These are phyloP conservation scores for Chrysomela aeneicollis DNA, from an alignment of 2,888 invertebrate species.

Conservation along the genomic window DNA sequence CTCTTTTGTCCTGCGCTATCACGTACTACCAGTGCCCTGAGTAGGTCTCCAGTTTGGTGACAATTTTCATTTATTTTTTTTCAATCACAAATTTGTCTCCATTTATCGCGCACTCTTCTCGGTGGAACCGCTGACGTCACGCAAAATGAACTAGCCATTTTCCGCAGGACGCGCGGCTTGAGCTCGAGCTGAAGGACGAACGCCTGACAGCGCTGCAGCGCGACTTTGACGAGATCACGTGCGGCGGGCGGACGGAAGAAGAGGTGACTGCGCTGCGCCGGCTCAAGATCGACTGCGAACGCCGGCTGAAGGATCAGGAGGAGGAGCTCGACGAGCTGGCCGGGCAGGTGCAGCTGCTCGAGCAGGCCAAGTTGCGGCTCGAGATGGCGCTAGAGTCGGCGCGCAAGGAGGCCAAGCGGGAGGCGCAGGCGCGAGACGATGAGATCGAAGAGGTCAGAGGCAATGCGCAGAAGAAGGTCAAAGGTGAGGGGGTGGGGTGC, in stretches of 20 bases:
- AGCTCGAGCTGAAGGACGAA: constrained; percentile 89
- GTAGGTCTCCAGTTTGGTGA: too few species aligned
- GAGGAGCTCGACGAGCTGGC: constrained; percentile 96
- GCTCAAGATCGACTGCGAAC: constrained; percentile 86
- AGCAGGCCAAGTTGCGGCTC: constrained; percentile 90
- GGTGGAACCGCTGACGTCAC: too few species aligned
- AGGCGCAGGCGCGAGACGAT: constrained; percentile 89
- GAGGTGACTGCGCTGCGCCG: constrained; percentile 84
- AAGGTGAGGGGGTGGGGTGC: constrained; percentile 71
- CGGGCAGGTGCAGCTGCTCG: constrained; percentile 78
- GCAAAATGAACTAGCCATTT: too few species aligned
- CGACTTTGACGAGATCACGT: constrained; percentile 87
- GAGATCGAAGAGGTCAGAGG: constrained; percentile 93
- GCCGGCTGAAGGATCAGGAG: constrained; percentile 86
- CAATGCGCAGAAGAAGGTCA: constrained; percentile 90
- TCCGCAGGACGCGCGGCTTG: constrained; percentile 83
- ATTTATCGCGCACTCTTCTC: too few species aligned
- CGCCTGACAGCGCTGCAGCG: constrained; percentile 79
- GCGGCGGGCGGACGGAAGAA: constrained; percentile 82
- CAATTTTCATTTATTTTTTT: too few species aligned
- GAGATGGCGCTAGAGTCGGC: constrained; percentile 95
- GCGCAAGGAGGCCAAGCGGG: constrained; percentile 88
- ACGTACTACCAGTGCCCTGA: too few species aligned
- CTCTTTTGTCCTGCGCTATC: too few species aligned
- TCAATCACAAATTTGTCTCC: too few species aligned